Evolutionary conservation across 2,113 vertebrate genomes (phyloP).

Genomic region (Tichodroma muraria): DNA sequence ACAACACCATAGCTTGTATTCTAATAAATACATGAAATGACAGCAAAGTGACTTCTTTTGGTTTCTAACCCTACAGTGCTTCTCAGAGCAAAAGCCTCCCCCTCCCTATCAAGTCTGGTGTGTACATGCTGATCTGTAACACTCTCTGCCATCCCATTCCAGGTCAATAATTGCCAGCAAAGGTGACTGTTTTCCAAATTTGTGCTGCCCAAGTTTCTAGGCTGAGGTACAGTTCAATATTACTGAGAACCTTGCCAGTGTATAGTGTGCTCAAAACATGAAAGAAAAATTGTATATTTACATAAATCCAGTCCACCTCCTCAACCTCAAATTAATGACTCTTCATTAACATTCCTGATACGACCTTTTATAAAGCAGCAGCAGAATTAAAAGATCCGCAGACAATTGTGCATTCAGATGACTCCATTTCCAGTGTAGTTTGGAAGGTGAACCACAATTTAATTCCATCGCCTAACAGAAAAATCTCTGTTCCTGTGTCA

Average conservation of each 20-base stretch:
- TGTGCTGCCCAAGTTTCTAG: neutral
- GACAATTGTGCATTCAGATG: neutral
- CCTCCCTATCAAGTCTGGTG: neutral
- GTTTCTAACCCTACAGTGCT: neutral
- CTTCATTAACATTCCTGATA: neutral
- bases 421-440: neutral
- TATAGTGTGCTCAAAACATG: neutral
- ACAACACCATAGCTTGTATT: neutral
- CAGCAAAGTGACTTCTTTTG: neutral
- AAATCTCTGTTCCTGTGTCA: neutral
- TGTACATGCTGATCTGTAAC: neutral
- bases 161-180: neutral
- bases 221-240: neutral
- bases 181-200: neutral
- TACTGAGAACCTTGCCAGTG: neutral
- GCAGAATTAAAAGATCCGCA: neutral
- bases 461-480: neutral
- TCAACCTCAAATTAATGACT: neutral
- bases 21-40: neutral
- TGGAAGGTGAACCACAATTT: slow-evolving; percentile 1
- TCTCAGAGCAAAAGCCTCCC: neutral
- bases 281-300: neutral
- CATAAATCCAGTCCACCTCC: neutral
- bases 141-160: neutral
- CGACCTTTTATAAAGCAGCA: neutral